These are phyloP conservation scores for Mormyrops attenuatus DNA, from an alignment of 2,797 vertebrate genomes.

Conservation along the genomic window DNA sequence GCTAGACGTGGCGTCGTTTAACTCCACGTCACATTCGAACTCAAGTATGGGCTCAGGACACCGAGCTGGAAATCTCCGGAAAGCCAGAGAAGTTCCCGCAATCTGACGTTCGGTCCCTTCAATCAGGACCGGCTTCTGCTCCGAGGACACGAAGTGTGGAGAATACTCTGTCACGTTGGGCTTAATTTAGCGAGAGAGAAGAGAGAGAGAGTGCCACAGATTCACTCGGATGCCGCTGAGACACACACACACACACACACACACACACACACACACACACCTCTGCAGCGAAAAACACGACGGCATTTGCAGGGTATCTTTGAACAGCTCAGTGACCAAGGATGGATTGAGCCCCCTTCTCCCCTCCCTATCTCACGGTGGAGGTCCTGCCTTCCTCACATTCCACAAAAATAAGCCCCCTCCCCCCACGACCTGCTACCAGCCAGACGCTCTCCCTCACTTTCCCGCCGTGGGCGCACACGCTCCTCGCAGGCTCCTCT, in stretches of 20 bases:
- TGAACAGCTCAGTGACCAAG: background rate
- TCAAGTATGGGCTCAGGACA: background rate
- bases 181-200: background rate
- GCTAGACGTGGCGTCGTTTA: background rate
- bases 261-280: background rate
- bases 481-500: background rate
- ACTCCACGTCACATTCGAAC: background rate
- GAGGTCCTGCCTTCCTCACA: slow-evolving; percentile 72
- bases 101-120: background rate
- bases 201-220: background rate
- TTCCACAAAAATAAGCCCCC: slow-evolving; percentile 62
- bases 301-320: background rate
- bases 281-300: background rate
- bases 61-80: background rate
- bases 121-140: background rate
- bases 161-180: background rate
- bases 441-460: background rate
- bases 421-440: slow-evolving; percentile 17
- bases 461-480: background rate
- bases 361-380: background rate
- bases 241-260: background rate
- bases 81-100: background rate
- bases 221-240: background rate
- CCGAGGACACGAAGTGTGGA: background rate
- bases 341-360: background rate